Conservation (phyloP, 1,140 invertebrate species). For the Sminthurinus signatus region DNA sequence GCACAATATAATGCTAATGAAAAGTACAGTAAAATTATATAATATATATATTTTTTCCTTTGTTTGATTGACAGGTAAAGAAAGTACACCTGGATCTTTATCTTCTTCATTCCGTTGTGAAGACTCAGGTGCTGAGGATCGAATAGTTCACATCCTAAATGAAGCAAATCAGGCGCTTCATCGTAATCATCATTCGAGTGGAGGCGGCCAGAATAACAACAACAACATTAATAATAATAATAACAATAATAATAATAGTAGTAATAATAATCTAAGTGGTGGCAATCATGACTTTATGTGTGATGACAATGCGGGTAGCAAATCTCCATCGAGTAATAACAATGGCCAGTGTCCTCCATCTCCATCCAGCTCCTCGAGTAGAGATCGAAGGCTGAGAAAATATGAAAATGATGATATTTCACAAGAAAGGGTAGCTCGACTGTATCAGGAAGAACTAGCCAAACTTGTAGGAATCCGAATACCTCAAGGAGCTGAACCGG, state of each 20-base stretch:
- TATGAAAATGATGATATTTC: slow-evolving; percentile 91
- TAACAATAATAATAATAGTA: not conserved
- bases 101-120: slow-evolving; percentile 62
- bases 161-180: slow-evolving; percentile 70
- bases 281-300: slow-evolving; percentile 28
- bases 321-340: slow-evolving; percentile 65
- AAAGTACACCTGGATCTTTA: slow-evolving; percentile 56
- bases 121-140: slow-evolving; percentile 78
- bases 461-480: slow-evolving; percentile 78
- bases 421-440: slow-evolving; percentile 92
- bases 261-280: not conserved
- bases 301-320: slow-evolving; percentile 59
- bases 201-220: not conserved
- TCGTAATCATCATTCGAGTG: slow-evolving; percentile 50
- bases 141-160: slow-evolving; percentile 85
- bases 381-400: slow-evolving; percentile 66
- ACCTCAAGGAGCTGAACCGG: slow-evolving; percentile 52
- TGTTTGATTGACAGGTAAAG: slow-evolving; percentile 37
- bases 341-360: slow-evolving; percentile 37
- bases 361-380: slow-evolving; percentile 38
- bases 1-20: too few relatives aligned
- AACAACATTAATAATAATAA: not conserved
- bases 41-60: too few relatives aligned
- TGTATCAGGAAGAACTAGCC: slow-evolving; percentile 92
- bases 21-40: too few relatives aligned